These are phyloP conservation scores for Mallotus villosus DNA, from an alignment of 2,797 vertebrate genomes.

Conservation along the genomic window DNA sequence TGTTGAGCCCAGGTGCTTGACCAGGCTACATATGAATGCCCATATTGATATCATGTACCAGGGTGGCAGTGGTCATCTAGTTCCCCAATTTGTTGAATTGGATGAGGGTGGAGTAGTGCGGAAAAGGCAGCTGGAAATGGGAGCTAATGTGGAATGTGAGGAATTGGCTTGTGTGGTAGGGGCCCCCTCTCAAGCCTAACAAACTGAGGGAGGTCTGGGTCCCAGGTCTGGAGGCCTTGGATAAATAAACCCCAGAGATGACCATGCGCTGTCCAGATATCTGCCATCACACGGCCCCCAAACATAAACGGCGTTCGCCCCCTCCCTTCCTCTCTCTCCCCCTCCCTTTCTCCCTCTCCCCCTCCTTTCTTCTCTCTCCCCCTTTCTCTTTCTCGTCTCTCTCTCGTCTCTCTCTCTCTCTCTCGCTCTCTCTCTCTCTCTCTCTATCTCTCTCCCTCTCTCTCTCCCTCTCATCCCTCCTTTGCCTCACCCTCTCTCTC, in stretches of 20 bases:
- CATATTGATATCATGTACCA: no score
- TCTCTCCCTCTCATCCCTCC: constrained; percentile 31
- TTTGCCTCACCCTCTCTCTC: not conserved
- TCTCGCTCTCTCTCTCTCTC: constrained; percentile 22
- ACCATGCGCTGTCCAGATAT: constrained; percentile 81
- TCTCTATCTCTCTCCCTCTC: constrained; percentile 16
- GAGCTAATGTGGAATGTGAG: constrained; percentile 83
- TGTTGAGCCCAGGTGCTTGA: no score
- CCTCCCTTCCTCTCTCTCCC: constrained; percentile 27
- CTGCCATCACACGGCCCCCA: constrained; percentile 75
- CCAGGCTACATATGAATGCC: no score
- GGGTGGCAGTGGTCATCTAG: not conserved
- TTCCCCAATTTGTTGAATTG: constrained; percentile 41
- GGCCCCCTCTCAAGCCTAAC: constrained; percentile 83
- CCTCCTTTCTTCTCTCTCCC: constrained; percentile 17
- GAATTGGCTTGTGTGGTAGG: constrained; percentile 81
- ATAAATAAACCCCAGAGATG: constrained; percentile 85
- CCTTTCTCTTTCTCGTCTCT: constrained; percentile 20
- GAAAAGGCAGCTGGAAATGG: constrained; percentile 79
- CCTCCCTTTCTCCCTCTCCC: constrained; percentile 19
- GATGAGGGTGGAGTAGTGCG: constrained; percentile 57
- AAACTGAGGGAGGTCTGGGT: constrained; percentile 85
- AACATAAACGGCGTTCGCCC: constrained; percentile 66
- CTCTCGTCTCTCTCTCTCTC: constrained; percentile 24
- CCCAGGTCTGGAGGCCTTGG: constrained; percentile 82